Evolutionary conservation across 2,113 vertebrate species (phyloP).

Genomic region (Opisthocomus hoazin): DNA sequence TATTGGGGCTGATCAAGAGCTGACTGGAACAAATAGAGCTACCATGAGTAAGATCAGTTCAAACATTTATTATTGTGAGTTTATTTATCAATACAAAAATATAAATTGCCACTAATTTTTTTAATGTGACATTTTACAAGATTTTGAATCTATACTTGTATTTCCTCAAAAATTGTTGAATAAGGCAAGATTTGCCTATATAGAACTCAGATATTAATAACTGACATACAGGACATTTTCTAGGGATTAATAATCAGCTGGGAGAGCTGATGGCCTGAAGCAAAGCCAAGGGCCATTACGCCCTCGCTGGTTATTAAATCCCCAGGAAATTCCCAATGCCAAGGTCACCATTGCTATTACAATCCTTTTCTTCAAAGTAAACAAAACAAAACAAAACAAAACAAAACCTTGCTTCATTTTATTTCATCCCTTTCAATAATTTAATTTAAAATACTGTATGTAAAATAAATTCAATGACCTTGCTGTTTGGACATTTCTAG

Average conservation of each 20-base stretch:
- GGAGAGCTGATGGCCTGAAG: constrained; percentile 54
- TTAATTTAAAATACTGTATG: background rate
- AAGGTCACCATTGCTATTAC: background rate
- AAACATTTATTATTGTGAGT: background rate
- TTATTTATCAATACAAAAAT: background rate
- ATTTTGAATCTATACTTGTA: background rate
- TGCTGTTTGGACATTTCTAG: background rate
- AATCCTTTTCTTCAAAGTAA: background rate
- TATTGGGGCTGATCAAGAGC: background rate
- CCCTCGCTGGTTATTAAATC: constrained; percentile 57
- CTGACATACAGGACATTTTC: background rate
- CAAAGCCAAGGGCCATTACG: constrained; percentile 64
- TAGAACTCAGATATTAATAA: constrained; percentile 57
- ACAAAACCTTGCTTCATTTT: background rate
- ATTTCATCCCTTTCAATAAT: background rate
- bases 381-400: background rate
- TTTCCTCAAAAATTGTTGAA: background rate
- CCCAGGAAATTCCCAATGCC: constrained; percentile 38
- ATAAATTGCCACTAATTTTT: background rate
- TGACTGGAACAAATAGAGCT: background rate
- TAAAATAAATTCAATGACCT: background rate
- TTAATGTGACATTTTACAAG: background rate
- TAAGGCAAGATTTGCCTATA: background rate
- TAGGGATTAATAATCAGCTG: constrained; percentile 61
- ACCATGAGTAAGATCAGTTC: background rate